Evolutionary conservation across 2,797 vertebrate genomes (phyloP), one percentile per base, ranked within the genome.

Genomic region (Lerista edwardsae): DNA sequence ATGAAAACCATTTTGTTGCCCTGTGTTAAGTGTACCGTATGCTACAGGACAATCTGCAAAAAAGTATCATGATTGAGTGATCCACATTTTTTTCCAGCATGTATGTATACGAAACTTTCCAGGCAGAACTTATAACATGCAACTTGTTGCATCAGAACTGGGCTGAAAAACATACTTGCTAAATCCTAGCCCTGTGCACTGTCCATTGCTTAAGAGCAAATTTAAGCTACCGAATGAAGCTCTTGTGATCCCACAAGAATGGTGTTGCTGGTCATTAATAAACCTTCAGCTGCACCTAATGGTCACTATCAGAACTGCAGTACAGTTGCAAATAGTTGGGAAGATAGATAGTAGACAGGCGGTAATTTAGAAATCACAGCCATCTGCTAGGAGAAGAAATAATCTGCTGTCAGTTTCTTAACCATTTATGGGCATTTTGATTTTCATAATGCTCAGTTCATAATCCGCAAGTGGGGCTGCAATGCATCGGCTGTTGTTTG

Each of bases 221-320:
- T 14, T n/a, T 65, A 27, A 64, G 47, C 25, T 23, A 17, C 17
- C 29, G 59, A n/a, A n/a, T 27, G 12, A 71, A 36, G 15, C 21
- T n/a, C 39, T 65, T 31, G 25, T 19, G 25, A 68, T 79, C 6
- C 0, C 51, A 1, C 34, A 21, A 39, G 8, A 44, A 1, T 25
- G 59, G 29, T 74, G n/a, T 68, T 25, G 34, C 23, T 59, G 64
- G 4, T 0, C 6, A 79, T 92, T 91, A 74, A 83, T 90, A 89
- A 91, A 68, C 83, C 92, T 91, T 79, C 87, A 94, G 93, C 92
- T 92, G 84, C 93, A 93, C 87, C 93, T 93, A 93, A 91, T 87
- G 94, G 93, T 89, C 87, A 84, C 15, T 61, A 62, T 55, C 64
- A 90, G 91, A 94, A 94, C 85, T 0, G 75, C 90, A 84, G 72